Conservation (phyloP, 1,140 invertebrate species). For the Lysiphlebus fabarum region DNA sequence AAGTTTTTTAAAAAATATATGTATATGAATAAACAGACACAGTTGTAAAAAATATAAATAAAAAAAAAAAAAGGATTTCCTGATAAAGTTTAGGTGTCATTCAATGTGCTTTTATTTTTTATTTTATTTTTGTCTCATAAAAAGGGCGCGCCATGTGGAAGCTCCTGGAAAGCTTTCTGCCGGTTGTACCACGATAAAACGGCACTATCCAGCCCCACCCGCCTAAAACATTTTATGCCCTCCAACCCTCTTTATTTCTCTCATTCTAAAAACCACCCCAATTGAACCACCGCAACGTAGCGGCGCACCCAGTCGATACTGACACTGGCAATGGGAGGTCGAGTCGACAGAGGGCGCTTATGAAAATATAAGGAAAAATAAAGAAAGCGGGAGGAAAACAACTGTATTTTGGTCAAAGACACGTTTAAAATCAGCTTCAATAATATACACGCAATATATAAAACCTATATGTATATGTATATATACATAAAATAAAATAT, state of each 20-base stretch:
- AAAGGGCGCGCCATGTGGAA: constrained; percentile 38
- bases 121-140: neutral
- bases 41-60: no score
- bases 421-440: no score
- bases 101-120: no score
- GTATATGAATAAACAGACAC: no score
- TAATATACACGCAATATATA: no score
- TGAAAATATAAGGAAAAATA: constrained; percentile 28
- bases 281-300: constrained; percentile 24
- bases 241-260: constrained; percentile 26
- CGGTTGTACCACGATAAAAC: constrained; percentile 8
- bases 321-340: constrained; percentile 50
- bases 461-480: no score
- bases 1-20: no score
- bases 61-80: no score
- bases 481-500: no score
- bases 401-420: no score
- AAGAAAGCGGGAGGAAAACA: no score
- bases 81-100: no score
- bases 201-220: constrained; percentile 13
- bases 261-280: constrained; percentile 26
- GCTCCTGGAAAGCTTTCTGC: constrained; percentile 10
- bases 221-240: neutral
- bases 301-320: constrained; percentile 48
- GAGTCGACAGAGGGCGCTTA: constrained; percentile 52